phyloP scores from a whole-genome alignment of 2,797 vertebrate species.

The Manis pentadactyla region DNA sequence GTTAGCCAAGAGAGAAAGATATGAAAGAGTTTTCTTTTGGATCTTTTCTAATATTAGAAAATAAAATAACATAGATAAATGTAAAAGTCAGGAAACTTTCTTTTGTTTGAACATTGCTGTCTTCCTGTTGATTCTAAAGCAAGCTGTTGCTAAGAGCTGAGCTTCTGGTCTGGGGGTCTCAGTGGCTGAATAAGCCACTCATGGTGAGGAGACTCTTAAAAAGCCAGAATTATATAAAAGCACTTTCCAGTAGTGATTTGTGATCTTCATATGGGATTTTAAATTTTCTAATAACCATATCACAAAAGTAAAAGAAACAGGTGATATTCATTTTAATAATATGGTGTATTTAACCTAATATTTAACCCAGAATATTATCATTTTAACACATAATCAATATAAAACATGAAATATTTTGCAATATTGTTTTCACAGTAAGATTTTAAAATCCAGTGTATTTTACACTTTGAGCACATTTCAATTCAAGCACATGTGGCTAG shows the following conservation, averaged over 20 bases:
- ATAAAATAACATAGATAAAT: not conserved
- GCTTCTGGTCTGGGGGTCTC: not conserved
- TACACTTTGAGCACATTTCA: not conserved
- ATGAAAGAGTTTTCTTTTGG: not conserved
- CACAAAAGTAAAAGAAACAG: not conserved
- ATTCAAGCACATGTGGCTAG: not conserved
- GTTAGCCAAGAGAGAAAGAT: not conserved
- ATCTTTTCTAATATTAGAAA: slow-evolving; percentile 1
- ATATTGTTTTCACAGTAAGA: not conserved
- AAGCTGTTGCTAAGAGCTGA: not conserved
- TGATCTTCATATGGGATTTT: not conserved
- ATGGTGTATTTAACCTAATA: not conserved
- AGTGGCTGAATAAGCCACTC: not conserved
- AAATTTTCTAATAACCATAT: not conserved
- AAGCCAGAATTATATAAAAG: not conserved
- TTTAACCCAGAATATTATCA: not conserved
- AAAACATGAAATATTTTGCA: slow-evolving; percentile 1
- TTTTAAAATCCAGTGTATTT: not conserved
- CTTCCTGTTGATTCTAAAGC: slow-evolving; percentile 5
- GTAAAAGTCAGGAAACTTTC: not conserved
- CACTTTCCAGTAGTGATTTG: not conserved
- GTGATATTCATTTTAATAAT: not conserved
- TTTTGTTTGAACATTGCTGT: not conserved
- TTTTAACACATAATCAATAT: not conserved
- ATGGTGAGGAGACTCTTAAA: not conserved